Base-by-base conservation (phyloP, 1,140 invertebrate genomes). In the Heliothis virescens region DNA sequence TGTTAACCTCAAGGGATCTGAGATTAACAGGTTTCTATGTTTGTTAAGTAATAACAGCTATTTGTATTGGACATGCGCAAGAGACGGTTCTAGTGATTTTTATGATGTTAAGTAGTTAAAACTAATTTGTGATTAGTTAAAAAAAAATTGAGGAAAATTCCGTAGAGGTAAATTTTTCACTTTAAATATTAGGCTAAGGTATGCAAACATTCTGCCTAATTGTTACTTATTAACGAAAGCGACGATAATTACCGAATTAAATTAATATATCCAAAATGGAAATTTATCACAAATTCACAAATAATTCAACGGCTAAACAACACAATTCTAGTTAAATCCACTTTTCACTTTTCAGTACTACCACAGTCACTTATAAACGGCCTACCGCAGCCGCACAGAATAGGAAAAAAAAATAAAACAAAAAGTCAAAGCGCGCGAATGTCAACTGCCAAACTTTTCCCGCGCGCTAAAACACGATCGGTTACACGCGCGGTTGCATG, bases 1-100 rank as follows among this genome's bases (percentile, higher is more conserved):
- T 92, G 83, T 91, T 94, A 94, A 94, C 92, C 91, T 94, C 90
- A 91, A 89, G 88, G 84, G 88, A 92, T 90, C 90, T 75, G 52
- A 60, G 50, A 76, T 76, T 76, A 76, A 94, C 91, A 88, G 90
- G 92, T 94, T 94, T 91, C 88, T 86, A 73, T 94, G 87, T 94
- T 94, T 94, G 91, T 90, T 79, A 86, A 94, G 90, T 88, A 92
- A 94, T 94, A 91, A 90, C 89, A 92, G 86, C 82, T 92, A 89
- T 92, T 91, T 90, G 90, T 85, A 62, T 88, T 89, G 78, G 81
- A 78, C 85, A 78, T 86, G 86, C 87, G 74, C 74, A 86, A 86
- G 89, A 88, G 84, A 86, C 81, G 74, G 65, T 82, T 81, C 50
- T 67, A 71, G 63, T 76, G 63, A 34, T 15, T 53, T 73, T 80